Conservation (phyloP, 2,888 invertebrate species). For the Orthosia gracilis region DNA sequence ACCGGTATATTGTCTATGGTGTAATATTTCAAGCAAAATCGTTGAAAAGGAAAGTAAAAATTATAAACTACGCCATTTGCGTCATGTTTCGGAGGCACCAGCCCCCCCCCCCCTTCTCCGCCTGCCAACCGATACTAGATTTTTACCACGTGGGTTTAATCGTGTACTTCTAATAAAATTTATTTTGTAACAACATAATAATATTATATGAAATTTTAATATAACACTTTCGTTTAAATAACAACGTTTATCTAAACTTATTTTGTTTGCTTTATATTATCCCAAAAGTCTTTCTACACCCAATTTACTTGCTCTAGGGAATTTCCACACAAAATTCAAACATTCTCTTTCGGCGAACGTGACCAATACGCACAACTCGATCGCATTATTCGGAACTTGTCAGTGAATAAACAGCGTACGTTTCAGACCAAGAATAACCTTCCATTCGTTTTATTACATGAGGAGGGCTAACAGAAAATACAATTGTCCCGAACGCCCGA, state of each 20-base stretch:
- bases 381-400: constrained; percentile 50
- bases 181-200: not conserved
- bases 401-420: constrained; percentile 54
- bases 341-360: constrained; percentile 25
- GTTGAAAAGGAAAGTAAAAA: no score
- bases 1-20: no score
- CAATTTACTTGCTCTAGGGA: not conserved
- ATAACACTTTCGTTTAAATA: no score
- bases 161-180: not conserved
- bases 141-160: no score
- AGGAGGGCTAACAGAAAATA: constrained; percentile 59
- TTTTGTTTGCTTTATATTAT: not conserved
- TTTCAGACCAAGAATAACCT: constrained; percentile 43
- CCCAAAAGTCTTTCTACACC: not conserved
- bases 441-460: constrained; percentile 53
- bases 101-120: no score
- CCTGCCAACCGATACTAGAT: no score
- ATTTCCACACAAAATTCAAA: constrained; percentile 20
- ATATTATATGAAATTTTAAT: no score
- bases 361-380: constrained; percentile 44
- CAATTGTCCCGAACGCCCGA: constrained; percentile 58
- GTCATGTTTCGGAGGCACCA: no score
- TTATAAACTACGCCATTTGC: no score
- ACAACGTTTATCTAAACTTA: not conserved
- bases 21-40: no score